phyloP scores from a whole-genome alignment of 35 echinoderm and acorn worm genomes.

The Amphiura filiformis region DNA sequence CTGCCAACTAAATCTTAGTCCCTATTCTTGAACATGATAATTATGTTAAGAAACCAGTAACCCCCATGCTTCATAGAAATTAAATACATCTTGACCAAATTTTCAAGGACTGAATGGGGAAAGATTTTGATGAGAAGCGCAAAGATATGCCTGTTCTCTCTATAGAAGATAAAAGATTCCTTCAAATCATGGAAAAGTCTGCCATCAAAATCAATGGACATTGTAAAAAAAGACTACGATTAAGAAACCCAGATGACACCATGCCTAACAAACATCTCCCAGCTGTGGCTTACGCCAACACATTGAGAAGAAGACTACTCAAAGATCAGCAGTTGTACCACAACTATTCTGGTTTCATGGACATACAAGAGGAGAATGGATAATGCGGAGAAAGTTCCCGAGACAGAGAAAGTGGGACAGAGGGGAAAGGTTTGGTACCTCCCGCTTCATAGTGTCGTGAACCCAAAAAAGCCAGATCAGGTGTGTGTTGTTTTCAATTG shows the following conservation, averaged over 20 bases:
- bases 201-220: neutral
- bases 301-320: constrained; percentile 19
- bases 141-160: neutral
- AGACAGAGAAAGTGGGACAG: neutral
- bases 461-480: constrained; percentile 55
- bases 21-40: too few species aligned
- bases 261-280: neutral
- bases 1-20: too few species aligned
- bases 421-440: constrained; percentile 39
- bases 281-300: neutral
- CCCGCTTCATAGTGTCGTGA: constrained; percentile 55
- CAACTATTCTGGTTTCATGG: constrained; percentile 28
- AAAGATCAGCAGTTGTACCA: constrained; percentile 22
- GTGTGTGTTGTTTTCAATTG: constrained; percentile 54
- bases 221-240: neutral
- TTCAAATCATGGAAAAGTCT: neutral
- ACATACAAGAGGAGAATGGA: neutral
- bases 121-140: too few species aligned
- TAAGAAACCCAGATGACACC: neutral
- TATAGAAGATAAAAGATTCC: neutral
- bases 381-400: neutral
- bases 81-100: too few species aligned
- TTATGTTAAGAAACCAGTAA: too few species aligned
- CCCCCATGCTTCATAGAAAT: too few species aligned
- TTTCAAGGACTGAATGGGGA: too few species aligned